A percentile compares a stretch with the other conserved stretches of the same genome.
Evolutionary conservation across 2,113 vertebrate species (phyloP).

Genomic region (Protobothrops mucrosquamatus): DNA sequence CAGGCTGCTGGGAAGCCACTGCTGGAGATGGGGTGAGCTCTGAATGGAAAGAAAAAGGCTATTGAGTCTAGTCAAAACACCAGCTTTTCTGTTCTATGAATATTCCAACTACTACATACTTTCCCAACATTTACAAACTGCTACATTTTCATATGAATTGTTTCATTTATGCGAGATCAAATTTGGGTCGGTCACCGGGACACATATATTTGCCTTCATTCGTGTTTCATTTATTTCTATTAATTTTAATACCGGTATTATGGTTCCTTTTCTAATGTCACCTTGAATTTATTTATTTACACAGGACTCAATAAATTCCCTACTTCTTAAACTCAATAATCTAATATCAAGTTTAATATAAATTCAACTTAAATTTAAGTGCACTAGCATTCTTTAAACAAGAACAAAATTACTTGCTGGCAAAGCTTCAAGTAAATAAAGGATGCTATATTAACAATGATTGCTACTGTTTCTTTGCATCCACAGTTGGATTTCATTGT

Average conservation of each 20-base stretch:
- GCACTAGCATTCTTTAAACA: not conserved
- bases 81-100: not conserved
- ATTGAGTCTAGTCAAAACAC: not conserved
- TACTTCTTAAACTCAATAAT: not conserved
- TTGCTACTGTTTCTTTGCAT: not conserved
- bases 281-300: not conserved
- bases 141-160: not conserved
- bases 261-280: not conserved
- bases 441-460: not conserved
- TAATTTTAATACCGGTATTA: not conserved
- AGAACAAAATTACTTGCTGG: not conserved
- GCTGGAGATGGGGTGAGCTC: constrained; percentile 65
- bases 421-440: not conserved
- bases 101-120: not conserved
- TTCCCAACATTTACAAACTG: not conserved
- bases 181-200: no score
- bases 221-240: not conserved
- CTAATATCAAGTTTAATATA: not conserved
- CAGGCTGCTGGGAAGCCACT: constrained; percentile 65
- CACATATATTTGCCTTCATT: no score
- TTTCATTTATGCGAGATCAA: not conserved
- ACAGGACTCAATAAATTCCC: not conserved
- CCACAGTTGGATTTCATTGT: not conserved
- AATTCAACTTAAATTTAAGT: not conserved
- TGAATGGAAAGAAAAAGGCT: constrained; percentile 45